Conservation (phyloP, 2,113 vertebrate species). For the Euleptes europaea region DNA sequence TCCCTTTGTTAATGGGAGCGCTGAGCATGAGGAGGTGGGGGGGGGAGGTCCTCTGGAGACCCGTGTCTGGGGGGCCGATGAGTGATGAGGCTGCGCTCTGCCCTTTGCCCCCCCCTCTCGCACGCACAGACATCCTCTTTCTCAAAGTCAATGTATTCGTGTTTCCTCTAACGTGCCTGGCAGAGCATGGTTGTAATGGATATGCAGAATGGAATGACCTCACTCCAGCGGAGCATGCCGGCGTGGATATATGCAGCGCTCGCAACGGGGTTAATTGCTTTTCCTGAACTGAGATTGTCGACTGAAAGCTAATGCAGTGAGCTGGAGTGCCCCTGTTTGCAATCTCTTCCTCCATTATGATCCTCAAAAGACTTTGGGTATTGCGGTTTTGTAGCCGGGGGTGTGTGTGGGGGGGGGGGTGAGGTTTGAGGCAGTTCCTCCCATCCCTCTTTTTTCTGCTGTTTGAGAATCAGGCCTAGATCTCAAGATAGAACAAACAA, state of each 20-base stretch:
- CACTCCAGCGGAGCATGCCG: conserved; percentile 61
- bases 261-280: conserved; percentile 62
- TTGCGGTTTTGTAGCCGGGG: too few species aligned
- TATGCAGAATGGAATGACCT: conserved; percentile 70
- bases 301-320: conserved; percentile 29
- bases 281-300: conserved; percentile 65
- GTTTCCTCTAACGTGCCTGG: conserved; percentile 57
- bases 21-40: neutral
- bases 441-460: neutral
- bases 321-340: neutral
- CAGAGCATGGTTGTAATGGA: conserved; percentile 59
- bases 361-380: too few species aligned
- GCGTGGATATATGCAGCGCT: conserved; percentile 10
- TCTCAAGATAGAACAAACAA: neutral
- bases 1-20: neutral
- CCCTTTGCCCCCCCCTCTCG: neutral
- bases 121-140: neutral
- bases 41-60: neutral
- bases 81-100: neutral
- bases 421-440: too few species aligned
- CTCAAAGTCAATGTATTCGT: conserved; percentile 27
- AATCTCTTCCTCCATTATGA: neutral
- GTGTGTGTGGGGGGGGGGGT: too few species aligned
- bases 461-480: neutral
- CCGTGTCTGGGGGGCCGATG: neutral